Percentiles rank a stretch among this genome's conserved stretches.
phyloP scores from a whole-genome alignment of 2,888 invertebrate genomes.

The Cheilosia vulpina region DNA sequence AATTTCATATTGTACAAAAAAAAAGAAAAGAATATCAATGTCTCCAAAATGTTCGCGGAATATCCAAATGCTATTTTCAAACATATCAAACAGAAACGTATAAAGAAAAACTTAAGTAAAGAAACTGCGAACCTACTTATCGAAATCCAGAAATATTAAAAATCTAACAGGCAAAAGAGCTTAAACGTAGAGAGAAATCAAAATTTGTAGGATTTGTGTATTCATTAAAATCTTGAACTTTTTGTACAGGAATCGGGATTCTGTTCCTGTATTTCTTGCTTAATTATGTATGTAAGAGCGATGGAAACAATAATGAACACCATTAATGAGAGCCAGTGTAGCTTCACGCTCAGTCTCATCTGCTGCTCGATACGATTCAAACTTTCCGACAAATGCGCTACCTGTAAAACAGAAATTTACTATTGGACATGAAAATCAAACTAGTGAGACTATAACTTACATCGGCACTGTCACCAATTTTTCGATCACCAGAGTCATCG shows the following conservation, averaged over 20 bases:
- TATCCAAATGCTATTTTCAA: slow-evolving; percentile 1
- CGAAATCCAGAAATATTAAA: slow-evolving; percentile 21
- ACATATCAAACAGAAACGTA: neutral
- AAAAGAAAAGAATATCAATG: slow-evolving; percentile 8
- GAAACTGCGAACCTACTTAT: neutral
- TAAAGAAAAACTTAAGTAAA: neutral
- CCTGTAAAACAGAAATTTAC: slow-evolving; percentile 58
- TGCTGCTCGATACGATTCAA: slow-evolving; percentile 84
- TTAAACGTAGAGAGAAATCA: slow-evolving; percentile 20
- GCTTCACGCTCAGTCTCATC: slow-evolving; percentile 84
- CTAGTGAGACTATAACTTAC: slow-evolving; percentile 22
- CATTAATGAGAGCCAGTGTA: slow-evolving; percentile 85
- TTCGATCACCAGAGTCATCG: slow-evolving; percentile 76
- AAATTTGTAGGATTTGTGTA: slow-evolving; percentile 18
- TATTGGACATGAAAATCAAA: neutral
- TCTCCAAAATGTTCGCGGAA: slow-evolving; percentile 1
- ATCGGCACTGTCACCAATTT: slow-evolving; percentile 37
- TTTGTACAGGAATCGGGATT: slow-evolving; percentile 46
- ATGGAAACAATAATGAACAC: slow-evolving; percentile 83
- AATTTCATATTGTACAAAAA: slow-evolving; percentile 36
- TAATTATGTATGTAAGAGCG: slow-evolving; percentile 83
- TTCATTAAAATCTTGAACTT: slow-evolving; percentile 45
- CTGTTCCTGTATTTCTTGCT: slow-evolving; percentile 79
- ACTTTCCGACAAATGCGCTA: slow-evolving; percentile 82
- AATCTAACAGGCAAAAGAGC: slow-evolving; percentile 14